Base-by-base conservation (phyloP, 2,113 vertebrate species). In the Phylloscopus trochilus region DNA sequence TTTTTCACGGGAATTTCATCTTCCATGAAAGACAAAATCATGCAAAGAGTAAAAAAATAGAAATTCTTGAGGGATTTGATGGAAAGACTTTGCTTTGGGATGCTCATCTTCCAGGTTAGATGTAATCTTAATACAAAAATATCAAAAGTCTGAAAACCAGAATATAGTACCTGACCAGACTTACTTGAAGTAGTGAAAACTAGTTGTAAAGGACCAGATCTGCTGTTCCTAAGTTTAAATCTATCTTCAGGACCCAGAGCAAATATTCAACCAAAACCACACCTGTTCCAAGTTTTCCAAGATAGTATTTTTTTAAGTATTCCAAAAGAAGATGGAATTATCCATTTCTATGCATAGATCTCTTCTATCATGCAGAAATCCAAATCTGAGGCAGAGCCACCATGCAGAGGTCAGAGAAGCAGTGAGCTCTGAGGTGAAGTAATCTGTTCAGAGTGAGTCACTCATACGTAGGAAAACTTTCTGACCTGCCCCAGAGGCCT, bases 1-100 rank as follows among this genome's bases (percentile, higher is more conserved):
- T 46, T 89, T 56, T 70, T 90, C 73, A 68, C 13, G 22, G 73
- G 76, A 88, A 64, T 91, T 83, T 81, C 49, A 41, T 67, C 64
- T 75, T 56, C 64, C 46, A 23, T 27, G 56, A 72, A 68, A 92
- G 35, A 78, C 11, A 86, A 84, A 68, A 87, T 33, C 15, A 73
- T 60, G 24, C 18, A 72, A 70, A 74, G 27, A 67, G 18, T 23
- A n/a, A 53, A 15, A 74, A 55, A 49, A 4, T 0, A 78, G 1
- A 80, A 46, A 51, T 51, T 59, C 35, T 56, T 22, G 7, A 31
- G 18, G 41, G 84, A 35, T 73, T 49, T 49, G 51, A 79, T 53
- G 11, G 37, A 31, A 91, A 84, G 7, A 24, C 6, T 67, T 56
- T 15, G n/a, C n/a, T 75, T 75, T 12, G n/a, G 35, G 76, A 85